These are phyloP conservation scores for Leucania comma DNA, from an alignment of 2,888 invertebrate species.

Conservation along the genomic window DNA sequence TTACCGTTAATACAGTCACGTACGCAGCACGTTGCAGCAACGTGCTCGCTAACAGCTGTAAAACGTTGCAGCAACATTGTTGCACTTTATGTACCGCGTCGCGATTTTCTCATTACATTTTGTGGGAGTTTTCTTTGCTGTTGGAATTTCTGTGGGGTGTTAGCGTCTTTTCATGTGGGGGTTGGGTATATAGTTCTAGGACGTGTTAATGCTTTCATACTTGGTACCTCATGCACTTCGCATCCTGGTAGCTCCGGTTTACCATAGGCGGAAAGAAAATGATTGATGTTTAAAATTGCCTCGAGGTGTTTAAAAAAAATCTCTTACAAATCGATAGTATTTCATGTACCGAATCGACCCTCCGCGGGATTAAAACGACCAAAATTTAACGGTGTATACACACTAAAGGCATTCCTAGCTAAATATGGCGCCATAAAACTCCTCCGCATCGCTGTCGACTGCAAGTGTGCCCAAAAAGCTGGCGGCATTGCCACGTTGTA, in stretches of 20 bases:
- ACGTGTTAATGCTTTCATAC: conserved; percentile 10
- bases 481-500: too few relatives aligned
- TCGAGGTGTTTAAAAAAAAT: too few relatives aligned
- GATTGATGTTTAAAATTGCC: neutral
- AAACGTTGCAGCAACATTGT: conserved; percentile 50
- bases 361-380: too few relatives aligned
- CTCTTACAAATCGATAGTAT: too few relatives aligned
- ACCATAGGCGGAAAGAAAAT: too few relatives aligned
- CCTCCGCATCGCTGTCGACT: too few relatives aligned
- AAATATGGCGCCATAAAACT: too few relatives aligned
- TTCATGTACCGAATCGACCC: too few relatives aligned
- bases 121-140: conserved; percentile 39
- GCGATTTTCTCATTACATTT: conserved; percentile 48
- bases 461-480: too few relatives aligned
- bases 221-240: neutral
- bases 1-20: conserved; percentile 52
- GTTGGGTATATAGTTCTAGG: neutral
- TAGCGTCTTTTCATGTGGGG: neutral
- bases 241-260: neutral
- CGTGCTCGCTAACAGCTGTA: conserved; percentile 41
- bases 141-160: conserved; percentile 1
- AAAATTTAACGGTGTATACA: too few relatives aligned
- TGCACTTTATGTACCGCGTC: conserved; percentile 35
- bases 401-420: too few relatives aligned
- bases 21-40: conserved; percentile 42